These are phyloP conservation scores for Popillia japonica DNA, from an alignment of 1,140 invertebrate genomes.

Conservation along the genomic window DNA sequence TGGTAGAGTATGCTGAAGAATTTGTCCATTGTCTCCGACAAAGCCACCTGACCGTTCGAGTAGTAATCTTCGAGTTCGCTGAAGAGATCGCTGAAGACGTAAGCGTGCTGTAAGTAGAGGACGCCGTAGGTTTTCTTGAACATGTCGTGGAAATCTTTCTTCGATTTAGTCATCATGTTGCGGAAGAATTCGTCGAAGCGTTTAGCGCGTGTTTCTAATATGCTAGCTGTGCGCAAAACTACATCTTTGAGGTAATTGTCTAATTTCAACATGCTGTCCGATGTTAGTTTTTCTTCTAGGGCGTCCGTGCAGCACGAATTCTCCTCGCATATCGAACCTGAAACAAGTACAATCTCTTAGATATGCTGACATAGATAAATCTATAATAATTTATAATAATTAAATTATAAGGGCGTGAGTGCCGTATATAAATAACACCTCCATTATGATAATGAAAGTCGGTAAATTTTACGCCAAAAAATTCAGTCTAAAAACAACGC, in stretches of 20 bases:
- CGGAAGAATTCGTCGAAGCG: slow-evolving; percentile 81
- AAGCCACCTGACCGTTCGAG: slow-evolving; percentile 79
- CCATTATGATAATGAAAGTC: neutral
- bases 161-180: slow-evolving; percentile 82
- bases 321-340: slow-evolving; percentile 56
- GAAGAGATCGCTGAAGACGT: slow-evolving; percentile 93
- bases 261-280: slow-evolving; percentile 48
- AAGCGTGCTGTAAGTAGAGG: slow-evolving; percentile 92
- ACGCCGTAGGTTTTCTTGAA: slow-evolving; percentile 94
- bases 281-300: slow-evolving; percentile 49
- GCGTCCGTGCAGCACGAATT: slow-evolving; percentile 54
- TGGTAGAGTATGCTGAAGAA: slow-evolving; percentile 95
- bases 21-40: slow-evolving; percentile 86
- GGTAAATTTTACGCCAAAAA: neutral
- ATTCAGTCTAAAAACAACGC: neutral
- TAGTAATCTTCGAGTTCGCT: slow-evolving; percentile 91
- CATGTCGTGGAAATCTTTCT: slow-evolving; percentile 90
- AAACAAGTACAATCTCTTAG: slow-evolving; percentile 39
- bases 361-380: neutral
- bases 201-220: slow-evolving; percentile 61
- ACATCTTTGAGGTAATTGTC: slow-evolving; percentile 59
- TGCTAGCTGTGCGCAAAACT: slow-evolving; percentile 59
- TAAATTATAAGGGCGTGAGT: neutral
- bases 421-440: neutral
- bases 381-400: neutral